phyloP scores from a whole-genome alignment of 1,140 invertebrate genomes.

The Chironomus striatipennis region DNA sequence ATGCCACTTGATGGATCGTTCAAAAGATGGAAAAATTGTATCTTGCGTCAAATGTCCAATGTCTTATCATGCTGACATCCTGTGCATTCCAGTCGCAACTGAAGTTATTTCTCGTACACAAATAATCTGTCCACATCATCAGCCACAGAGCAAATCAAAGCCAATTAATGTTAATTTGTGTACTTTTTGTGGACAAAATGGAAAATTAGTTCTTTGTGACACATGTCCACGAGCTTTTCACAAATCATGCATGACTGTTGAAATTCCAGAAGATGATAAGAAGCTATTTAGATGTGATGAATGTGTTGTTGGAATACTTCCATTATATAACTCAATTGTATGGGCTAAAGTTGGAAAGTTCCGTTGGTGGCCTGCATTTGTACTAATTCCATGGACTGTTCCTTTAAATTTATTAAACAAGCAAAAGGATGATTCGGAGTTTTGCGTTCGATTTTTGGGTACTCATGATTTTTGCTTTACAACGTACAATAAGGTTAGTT shows the following conservation, averaged over 20 bases:
- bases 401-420: conserved; percentile 69
- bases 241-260: conserved; percentile 67
- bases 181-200: conserved; percentile 82
- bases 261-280: conserved; percentile 34
- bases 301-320: conserved; percentile 76
- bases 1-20: conserved; percentile 67
- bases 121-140: conserved; percentile 83
- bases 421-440: conserved; percentile 70
- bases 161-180: conserved; percentile 59
- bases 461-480: conserved; percentile 90
- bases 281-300: conserved; percentile 74
- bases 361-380: conserved; percentile 89
- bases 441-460: conserved; percentile 89
- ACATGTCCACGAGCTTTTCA: conserved; percentile 88
- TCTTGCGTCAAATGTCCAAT: conserved; percentile 81
- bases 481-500: conserved; percentile 55
- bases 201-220: conserved; percentile 85
- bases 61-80: conserved; percentile 76
- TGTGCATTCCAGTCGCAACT: conserved; percentile 80
- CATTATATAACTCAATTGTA: conserved; percentile 85
- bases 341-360: conserved; percentile 86
- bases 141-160: conserved; percentile 36
- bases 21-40: conserved; percentile 50
- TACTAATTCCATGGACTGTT: conserved; percentile 76
- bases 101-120: conserved; percentile 63